These are phyloP conservation scores for Megaceryle alcyon DNA, from an alignment of 2,797 vertebrate species.

Conservation along the genomic window DNA sequence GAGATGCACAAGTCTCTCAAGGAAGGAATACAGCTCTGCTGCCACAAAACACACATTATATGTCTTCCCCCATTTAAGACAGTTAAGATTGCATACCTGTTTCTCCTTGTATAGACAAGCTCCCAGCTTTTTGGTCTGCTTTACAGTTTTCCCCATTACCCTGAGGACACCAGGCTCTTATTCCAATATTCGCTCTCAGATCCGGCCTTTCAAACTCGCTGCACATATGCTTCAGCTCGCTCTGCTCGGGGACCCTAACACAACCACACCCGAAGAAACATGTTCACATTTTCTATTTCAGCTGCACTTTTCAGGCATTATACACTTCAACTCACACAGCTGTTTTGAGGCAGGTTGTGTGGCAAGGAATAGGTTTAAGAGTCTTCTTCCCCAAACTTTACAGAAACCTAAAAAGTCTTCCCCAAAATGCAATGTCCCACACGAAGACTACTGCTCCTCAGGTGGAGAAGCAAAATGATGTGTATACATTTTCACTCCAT, in stretches of 20 bases:
- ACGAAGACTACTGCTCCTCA: not conserved
- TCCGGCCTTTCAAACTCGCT: constrained; percentile 84
- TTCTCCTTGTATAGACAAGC: constrained; percentile 79
- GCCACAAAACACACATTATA: not conserved
- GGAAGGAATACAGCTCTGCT: not conserved
- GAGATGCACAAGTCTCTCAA: not conserved
- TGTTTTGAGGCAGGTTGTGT: not conserved
- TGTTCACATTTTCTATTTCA: not conserved
- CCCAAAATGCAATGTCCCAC: not conserved
- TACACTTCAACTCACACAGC: not conserved
- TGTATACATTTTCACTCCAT: not conserved
- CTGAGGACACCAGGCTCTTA: constrained; percentile 80
- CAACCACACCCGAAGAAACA: not conserved
- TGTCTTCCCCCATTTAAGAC: not conserved
- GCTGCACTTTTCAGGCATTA: not conserved
- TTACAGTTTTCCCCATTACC: constrained; percentile 80
- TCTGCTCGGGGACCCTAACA: constrained; percentile 86
- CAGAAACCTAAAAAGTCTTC: not conserved
- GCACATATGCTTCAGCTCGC: constrained; percentile 82
- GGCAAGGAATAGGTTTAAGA: not conserved
- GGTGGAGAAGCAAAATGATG: not conserved
- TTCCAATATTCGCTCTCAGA: constrained; percentile 72
- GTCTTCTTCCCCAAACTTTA: not conserved
- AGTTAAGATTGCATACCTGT: constrained; percentile 77
- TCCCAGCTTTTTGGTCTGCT: constrained; percentile 69